Conservation (phyloP, 2,797 vertebrate genomes). For the Gallinago solitaria region DNA sequence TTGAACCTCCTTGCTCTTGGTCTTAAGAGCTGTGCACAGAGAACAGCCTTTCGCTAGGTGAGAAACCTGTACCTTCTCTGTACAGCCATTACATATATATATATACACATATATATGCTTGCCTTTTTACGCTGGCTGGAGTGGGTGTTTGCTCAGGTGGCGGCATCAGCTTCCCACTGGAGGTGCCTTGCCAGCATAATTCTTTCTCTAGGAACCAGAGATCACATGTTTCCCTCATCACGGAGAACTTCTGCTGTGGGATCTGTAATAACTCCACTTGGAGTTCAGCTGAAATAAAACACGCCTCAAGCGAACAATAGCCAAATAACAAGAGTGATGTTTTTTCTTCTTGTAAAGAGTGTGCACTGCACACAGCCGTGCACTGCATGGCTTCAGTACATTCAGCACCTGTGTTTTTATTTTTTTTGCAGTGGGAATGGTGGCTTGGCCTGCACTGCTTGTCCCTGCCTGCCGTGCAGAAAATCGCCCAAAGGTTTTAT, state of each 20-base stretch:
- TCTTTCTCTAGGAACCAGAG: background rate
- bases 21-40: background rate
- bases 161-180: slow-evolving; percentile 9
- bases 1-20: rapidly evolving
- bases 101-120: background rate
- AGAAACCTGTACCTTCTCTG: background rate
- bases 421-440: slow-evolving; percentile 70
- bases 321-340: slow-evolving; percentile 1
- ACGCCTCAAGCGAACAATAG: slow-evolving; percentile 35
- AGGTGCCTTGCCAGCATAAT: slow-evolving; percentile 21
- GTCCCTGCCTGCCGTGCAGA: slow-evolving; percentile 70
- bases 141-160: slow-evolving; percentile 44
- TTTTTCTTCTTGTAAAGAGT: slow-evolving; percentile 70
- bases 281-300: slow-evolving; percentile 51
- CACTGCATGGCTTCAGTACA: slow-evolving; percentile 44
- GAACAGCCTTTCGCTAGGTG: background rate
- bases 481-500: slow-evolving; percentile 26
- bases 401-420: slow-evolving; percentile 80
- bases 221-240: slow-evolving; percentile 23
- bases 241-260: slow-evolving; percentile 6
- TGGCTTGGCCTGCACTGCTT: slow-evolving; percentile 66
- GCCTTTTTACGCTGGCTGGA: background rate
- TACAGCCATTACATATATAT: background rate
- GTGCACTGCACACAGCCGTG: slow-evolving; percentile 37
- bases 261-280: slow-evolving; percentile 5